Percentiles rank a stretch among this genome's conserved stretches.
Conservation (phyloP, 2,888 invertebrate genomes). For the Tachystola acroxantha region DNA sequence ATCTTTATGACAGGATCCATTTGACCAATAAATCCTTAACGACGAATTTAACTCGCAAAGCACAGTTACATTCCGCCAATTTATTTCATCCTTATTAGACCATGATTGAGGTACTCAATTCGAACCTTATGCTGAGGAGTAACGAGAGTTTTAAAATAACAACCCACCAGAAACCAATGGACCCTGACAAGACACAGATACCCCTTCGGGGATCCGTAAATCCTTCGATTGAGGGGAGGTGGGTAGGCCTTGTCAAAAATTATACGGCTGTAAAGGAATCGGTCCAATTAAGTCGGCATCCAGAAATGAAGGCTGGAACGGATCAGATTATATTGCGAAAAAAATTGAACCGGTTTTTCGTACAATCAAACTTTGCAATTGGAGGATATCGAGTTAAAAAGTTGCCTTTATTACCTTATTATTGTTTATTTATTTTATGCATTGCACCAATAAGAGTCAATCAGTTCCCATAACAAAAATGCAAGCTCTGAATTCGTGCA, state of each 20-base stretch:
- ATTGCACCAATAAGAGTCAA: too few species aligned
- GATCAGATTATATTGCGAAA: slow-evolving; percentile 26
- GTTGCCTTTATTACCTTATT: too few species aligned
- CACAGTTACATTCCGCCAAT: slow-evolving; percentile 31
- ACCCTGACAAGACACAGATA: background rate
- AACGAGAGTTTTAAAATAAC: background rate
- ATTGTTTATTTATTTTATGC: too few species aligned
- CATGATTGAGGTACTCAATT: background rate
- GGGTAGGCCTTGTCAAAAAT: slow-evolving; percentile 16
- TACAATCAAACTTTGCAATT: slow-evolving; percentile 3
- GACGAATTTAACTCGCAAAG: slow-evolving; percentile 13
- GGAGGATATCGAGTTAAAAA: too few species aligned
- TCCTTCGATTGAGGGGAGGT: background rate
- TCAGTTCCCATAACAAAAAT: too few species aligned
- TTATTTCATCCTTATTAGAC: slow-evolving; percentile 19
- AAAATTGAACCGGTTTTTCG: slow-evolving; percentile 5
- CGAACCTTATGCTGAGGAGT: background rate
- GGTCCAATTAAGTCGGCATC: slow-evolving; percentile 47
- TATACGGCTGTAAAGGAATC: slow-evolving; percentile 39
- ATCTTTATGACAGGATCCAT: too few species aligned
- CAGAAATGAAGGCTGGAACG: slow-evolving; percentile 40
- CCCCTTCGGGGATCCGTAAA: background rate
- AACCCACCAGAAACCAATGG: background rate
- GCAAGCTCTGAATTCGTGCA: too few species aligned
- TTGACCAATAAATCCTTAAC: background rate